These are phyloP conservation scores for Anas platyrhynchos DNA, from an alignment of 2,113 vertebrate genomes.

Conservation along the genomic window DNA sequence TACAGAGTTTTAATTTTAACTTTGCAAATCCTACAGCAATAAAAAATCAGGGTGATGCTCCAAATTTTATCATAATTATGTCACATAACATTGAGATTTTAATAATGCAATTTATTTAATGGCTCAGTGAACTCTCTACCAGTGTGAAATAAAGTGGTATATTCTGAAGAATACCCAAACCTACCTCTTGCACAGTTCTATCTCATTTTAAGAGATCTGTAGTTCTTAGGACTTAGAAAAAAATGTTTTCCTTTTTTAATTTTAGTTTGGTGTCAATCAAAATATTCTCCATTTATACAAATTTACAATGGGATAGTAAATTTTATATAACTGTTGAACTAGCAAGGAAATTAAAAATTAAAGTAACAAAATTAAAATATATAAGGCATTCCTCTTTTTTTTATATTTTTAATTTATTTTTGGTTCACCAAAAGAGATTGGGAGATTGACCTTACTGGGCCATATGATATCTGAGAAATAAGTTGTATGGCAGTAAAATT, in stretches of 20 bases:
- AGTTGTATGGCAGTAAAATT: neutral
- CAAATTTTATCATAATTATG: constrained; percentile 30
- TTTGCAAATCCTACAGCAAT: constrained; percentile 13
- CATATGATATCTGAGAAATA: neutral
- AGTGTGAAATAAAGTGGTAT: neutral
- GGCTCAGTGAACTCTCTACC: neutral
- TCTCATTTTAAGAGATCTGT: neutral
- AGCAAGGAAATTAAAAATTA: neutral
- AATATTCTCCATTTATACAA: neutral
- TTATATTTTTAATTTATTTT: neutral
- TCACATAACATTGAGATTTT: constrained; percentile 22
- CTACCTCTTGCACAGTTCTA: neutral
- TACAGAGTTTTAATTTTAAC: constrained; percentile 37
- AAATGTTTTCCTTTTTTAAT: neutral
- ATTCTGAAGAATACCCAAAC: neutral
- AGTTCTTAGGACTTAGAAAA: neutral
- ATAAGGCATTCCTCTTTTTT: neutral
- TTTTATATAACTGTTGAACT: neutral
- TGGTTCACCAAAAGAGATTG: neutral
- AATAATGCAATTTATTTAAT: constrained; percentile 6
- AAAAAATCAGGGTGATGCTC: neutral
- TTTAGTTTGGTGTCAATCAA: neutral
- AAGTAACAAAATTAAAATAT: neutral
- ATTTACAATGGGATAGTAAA: neutral
- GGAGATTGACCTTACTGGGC: too few relatives aligned